Conservation (phyloP, 2,113 vertebrate genomes). For the Physeter macrocephalus region DNA sequence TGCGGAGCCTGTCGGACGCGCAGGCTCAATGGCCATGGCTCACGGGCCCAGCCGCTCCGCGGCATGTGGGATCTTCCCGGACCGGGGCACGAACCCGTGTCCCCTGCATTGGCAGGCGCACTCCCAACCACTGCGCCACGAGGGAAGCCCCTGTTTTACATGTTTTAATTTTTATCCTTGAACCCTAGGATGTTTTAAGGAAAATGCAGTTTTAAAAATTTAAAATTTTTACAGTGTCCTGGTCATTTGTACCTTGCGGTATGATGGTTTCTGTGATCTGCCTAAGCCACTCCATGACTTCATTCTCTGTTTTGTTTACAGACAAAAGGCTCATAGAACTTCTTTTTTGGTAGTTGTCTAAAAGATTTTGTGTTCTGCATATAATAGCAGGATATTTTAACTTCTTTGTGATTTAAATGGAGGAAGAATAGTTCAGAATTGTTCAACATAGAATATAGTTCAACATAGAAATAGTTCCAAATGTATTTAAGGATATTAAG, state of each 20-base stretch:
- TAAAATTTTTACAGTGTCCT: not conserved
- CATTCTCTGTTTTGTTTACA: slow-evolving; percentile 7
- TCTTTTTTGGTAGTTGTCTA: not conserved
- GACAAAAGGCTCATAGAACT: not conserved
- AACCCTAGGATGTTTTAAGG: slow-evolving; percentile 6
- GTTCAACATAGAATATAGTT: slow-evolving; percentile 28
- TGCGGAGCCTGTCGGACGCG: no score
- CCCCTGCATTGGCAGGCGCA: no score
- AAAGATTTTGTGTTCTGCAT: slow-evolving; percentile 27
- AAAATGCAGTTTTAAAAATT: slow-evolving; percentile 29
- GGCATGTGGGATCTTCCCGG: no score
- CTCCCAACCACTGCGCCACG: no score
- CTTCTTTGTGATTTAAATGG: slow-evolving; percentile 28
- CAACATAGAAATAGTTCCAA: slow-evolving; percentile 15
- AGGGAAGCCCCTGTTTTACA: no score
- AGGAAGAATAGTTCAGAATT: slow-evolving; percentile 38
- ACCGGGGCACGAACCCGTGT: no score
- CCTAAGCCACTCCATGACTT: not conserved
- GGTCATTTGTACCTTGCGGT: not conserved
- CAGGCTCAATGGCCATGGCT: no score
- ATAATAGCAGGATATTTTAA: not conserved
- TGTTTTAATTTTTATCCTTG: slow-evolving; percentile 26
- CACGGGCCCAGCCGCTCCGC: no score
- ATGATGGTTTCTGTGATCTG: not conserved
- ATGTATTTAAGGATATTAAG: not conserved